Evolutionary conservation across 1,140 invertebrate species (phyloP).

Genomic region (Hyphantria cunea): DNA sequence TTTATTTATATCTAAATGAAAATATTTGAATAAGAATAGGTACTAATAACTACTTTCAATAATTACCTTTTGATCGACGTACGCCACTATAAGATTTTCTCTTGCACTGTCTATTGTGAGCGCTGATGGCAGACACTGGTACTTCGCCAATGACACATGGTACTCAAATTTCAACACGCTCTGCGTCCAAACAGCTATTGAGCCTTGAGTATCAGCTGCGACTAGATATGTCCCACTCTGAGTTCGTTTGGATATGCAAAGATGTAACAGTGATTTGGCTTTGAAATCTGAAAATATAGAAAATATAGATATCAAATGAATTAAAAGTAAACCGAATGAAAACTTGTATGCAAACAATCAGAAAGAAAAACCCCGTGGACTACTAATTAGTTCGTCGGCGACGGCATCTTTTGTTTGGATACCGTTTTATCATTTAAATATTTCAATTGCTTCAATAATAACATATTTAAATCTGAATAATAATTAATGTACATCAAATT

Average conservation of each 20-base stretch:
- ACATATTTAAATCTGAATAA: no score
- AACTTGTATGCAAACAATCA: no score
- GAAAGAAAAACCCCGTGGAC: no score
- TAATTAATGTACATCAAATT: no score
- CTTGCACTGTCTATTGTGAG: constrained; percentile 83
- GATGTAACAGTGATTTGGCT: constrained; percentile 75
- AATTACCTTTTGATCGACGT: constrained; percentile 88
- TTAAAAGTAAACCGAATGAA: no score
- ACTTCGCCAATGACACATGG: constrained; percentile 84
- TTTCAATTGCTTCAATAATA: no score
- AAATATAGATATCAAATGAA: constrained; percentile 6
- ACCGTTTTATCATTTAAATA: no score
- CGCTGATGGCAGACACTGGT: constrained; percentile 84
- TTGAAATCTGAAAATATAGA: constrained; percentile 78
- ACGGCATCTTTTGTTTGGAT: no score
- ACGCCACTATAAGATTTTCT: constrained; percentile 84
- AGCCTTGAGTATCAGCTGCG: constrained; percentile 82
- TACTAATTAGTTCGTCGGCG: no score
- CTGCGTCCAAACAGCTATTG: constrained; percentile 84
- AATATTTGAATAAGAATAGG: no score
- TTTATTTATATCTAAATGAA: no score
- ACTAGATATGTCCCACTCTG: constrained; percentile 83
- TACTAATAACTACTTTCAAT: no score
- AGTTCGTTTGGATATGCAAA: constrained; percentile 76
- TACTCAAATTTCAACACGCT: constrained; percentile 74